Evolutionary conservation across 2,113 vertebrate genomes (phyloP).

Genomic region (Osmerus mordax): DNA sequence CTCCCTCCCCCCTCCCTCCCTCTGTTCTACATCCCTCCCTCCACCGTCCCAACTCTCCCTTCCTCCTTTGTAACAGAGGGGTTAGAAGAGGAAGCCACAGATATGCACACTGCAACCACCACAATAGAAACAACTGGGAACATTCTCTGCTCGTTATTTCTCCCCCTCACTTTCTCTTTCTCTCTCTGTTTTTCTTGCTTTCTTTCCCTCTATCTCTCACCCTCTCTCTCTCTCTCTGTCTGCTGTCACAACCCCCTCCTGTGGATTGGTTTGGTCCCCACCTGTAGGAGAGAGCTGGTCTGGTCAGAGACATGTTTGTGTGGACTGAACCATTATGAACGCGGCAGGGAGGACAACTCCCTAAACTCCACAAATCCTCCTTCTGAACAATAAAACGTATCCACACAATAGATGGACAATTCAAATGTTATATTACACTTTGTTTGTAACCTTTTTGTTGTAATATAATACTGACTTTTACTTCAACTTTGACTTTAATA

Average conservation of each 20-base stretch:
- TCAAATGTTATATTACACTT: too few species aligned
- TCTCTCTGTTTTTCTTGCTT: conserved; percentile 15
- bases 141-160: conserved; percentile 13
- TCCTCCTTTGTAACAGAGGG: conserved; percentile 41
- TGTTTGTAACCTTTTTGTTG: too few species aligned
- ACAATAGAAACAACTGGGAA: conserved; percentile 41
- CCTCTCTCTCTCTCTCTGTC: conserved; percentile 2
- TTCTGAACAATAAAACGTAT: too few species aligned
- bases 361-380: too few species aligned
- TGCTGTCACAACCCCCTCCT: background rate
- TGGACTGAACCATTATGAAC: too few species aligned
- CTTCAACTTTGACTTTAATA: too few species aligned
- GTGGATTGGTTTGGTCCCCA: background rate
- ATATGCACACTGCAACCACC: conserved; percentile 36
- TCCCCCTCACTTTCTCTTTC: conserved; percentile 15
- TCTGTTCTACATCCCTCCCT: conserved; percentile 1
- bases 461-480: too few species aligned
- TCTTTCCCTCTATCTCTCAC: background rate
- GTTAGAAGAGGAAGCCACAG: conserved; percentile 51
- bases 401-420: too few species aligned
- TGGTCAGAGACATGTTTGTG: too few species aligned
- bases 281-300: too few species aligned
- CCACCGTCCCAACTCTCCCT: conserved; percentile 16
- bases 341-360: too few species aligned
- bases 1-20: conserved; percentile 44